Evolutionary conservation across 2,797 vertebrate species (phyloP), one percentile per base, ranked within the genome.

Genomic region (Atherinosoma microstoma): DNA sequence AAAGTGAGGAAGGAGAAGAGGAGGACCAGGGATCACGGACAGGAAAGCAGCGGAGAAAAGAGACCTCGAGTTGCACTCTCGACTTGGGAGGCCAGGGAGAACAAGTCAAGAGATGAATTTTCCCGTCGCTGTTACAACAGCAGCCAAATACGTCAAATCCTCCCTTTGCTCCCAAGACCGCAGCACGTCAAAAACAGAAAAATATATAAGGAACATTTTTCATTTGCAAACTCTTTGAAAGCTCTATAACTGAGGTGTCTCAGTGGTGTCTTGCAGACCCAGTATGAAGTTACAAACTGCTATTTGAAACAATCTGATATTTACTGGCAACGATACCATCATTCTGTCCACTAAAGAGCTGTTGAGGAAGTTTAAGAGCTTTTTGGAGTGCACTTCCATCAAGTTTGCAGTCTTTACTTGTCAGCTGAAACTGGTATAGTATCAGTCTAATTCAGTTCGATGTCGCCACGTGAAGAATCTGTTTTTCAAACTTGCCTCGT

Each of bases 81-180:
- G 47, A 78, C 67, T 84, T 91, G 85, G 87, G 89, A 89, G 89
- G 85, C 79, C 79, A 47, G 20, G 54, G 66, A 85, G 79, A 90
- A 90, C 89, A 86, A 92, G 91, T 87, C 79, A 83, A 84, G 81
- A 89, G 87, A 92, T 91, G 78, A 84, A 92, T 92, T 88, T 91
- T 87, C 87, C 89, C 91, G 90, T 84, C 79, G 80, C 80, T 76
- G 80, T 86, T 84, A 68, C 82, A 87, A 88, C 76, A 75, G 73
- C 34, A 77, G 89, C 89, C 91, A 91, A 91, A 76, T 72, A 82
- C 34, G 61, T 89, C 80, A 82, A 77, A 73, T 12, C 74, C 78
- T 89, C 83, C 80, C 80, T 38, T 34, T 76, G 75, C 80, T 86
- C 83, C 79, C 83, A 60, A 66, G 84, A 89, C 89, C 78, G 3